Percentiles rank a stretch among this genome's conserved stretches.
These are phyloP conservation scores for Leptopilina clavipes DNA, from an alignment of 1,140 invertebrate genomes.

Conservation along the genomic window DNA sequence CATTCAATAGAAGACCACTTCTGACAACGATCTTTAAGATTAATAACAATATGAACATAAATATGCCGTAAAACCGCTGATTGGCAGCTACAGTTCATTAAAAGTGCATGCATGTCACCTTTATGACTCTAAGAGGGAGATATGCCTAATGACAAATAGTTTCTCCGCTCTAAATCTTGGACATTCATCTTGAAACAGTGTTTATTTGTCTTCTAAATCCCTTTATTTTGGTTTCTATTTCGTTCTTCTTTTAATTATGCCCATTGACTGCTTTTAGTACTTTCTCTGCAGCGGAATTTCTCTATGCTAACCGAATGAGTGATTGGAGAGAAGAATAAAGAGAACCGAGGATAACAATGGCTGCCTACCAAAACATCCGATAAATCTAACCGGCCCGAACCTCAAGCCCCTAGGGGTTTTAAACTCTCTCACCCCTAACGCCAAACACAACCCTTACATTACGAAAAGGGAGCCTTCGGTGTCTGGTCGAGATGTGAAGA, in stretches of 20 bases:
- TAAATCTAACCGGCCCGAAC: constrained; percentile 75
- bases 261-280: neutral
- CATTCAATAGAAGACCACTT: neutral
- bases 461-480: constrained; percentile 65
- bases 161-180: no score
- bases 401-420: constrained; percentile 74
- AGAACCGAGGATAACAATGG: constrained; percentile 68
- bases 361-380: constrained; percentile 76
- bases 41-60: neutral
- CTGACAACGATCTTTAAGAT: neutral
- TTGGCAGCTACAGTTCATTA: neutral
- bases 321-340: constrained; percentile 41
- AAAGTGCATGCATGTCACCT: neutral
- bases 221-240: neutral
- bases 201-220: neutral
- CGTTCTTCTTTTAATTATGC: neutral
- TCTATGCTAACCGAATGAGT: constrained; percentile 37
- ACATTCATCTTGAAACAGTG: no score
- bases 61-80: neutral
- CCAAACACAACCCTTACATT: constrained; percentile 74
- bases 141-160: no score
- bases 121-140: no score
- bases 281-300: constrained; percentile 10
- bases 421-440: constrained; percentile 70
- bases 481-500: constrained; percentile 40